Evolutionary conservation across 2,113 vertebrate genomes (phyloP).

Genomic region (Macquaria australasica): DNA sequence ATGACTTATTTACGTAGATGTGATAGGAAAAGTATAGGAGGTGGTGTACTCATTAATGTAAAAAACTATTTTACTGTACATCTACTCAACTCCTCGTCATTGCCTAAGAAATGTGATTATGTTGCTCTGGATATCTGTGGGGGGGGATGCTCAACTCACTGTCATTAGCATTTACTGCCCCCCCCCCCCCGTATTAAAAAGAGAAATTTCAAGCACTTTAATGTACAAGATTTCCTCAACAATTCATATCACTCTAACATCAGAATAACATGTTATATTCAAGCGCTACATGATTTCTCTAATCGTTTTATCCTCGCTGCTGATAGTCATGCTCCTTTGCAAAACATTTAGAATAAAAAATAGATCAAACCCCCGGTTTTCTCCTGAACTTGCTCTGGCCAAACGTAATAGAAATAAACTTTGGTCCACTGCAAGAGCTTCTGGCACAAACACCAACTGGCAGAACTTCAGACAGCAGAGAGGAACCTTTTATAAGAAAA

Average conservation of each 20-base stretch:
- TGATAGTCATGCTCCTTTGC: background rate
- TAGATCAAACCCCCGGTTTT: background rate
- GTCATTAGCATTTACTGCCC: background rate
- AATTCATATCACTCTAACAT: constrained; percentile 17
- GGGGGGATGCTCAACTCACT: background rate
- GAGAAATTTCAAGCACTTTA: background rate
- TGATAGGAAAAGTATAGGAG: background rate
- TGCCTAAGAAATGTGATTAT: background rate
- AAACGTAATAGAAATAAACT: constrained; percentile 2
- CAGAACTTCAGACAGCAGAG: constrained; percentile 5
- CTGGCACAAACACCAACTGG: constrained; percentile 12
- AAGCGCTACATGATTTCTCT: constrained; percentile 15
- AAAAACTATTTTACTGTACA: background rate
- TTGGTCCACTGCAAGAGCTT: background rate
- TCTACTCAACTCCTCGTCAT: background rate
- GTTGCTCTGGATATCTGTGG: background rate
- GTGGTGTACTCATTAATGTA: background rate
- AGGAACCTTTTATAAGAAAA: background rate
- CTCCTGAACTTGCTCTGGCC: background rate
- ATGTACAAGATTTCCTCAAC: background rate
- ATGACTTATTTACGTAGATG: background rate
- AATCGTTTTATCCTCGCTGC: background rate
- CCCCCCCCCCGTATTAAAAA: no score
- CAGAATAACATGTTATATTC: constrained; percentile 27
- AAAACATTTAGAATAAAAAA: constrained; percentile 2